A percentile compares a stretch with the other conserved stretches of the same genome.
These are phyloP conservation scores for Eurosta solidaginis DNA, from an alignment of 1,140 invertebrate genomes.

Conservation along the genomic window DNA sequence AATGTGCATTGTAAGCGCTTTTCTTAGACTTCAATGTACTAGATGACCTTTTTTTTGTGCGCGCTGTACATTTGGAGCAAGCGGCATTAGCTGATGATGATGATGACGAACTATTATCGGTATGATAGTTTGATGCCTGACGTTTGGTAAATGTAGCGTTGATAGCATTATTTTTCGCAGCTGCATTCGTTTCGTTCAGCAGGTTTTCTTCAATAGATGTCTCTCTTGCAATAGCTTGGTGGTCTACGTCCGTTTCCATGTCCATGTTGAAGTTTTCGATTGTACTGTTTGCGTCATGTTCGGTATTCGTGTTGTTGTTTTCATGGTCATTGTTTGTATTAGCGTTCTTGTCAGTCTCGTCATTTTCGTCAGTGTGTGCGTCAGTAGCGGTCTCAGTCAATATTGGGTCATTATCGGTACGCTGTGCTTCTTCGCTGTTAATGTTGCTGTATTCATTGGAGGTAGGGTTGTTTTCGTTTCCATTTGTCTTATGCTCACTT, in stretches of 20 bases:
- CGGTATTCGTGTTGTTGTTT: too few relatives aligned
- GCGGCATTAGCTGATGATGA: not conserved
- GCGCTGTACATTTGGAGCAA: not conserved
- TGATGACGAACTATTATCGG: slow-evolving; percentile 3
- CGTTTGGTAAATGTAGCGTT: not conserved
- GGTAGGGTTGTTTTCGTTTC: not conserved
- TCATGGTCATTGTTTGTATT: too few relatives aligned
- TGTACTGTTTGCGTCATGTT: too few relatives aligned
- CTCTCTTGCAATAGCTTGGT: not conserved
- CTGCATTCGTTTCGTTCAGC: not conserved
- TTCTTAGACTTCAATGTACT: too few relatives aligned
- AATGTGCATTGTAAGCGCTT: not conserved
- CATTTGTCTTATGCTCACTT: not conserved
- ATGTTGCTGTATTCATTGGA: not conserved
- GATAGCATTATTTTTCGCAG: not conserved
- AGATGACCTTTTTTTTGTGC: too few relatives aligned
- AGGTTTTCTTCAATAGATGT: not conserved
- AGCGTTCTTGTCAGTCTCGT: too few relatives aligned
- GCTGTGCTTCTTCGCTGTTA: not conserved
- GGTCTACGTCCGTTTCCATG: not conserved
- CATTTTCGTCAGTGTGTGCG: not conserved
- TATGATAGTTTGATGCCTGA: slow-evolving; percentile 17
- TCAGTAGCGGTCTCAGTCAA: not conserved
- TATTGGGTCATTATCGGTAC: too few relatives aligned
- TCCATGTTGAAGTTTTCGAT: not conserved